Conservation (phyloP, 2,797 vertebrate genomes). For the Thaleichthys pacificus region DNA sequence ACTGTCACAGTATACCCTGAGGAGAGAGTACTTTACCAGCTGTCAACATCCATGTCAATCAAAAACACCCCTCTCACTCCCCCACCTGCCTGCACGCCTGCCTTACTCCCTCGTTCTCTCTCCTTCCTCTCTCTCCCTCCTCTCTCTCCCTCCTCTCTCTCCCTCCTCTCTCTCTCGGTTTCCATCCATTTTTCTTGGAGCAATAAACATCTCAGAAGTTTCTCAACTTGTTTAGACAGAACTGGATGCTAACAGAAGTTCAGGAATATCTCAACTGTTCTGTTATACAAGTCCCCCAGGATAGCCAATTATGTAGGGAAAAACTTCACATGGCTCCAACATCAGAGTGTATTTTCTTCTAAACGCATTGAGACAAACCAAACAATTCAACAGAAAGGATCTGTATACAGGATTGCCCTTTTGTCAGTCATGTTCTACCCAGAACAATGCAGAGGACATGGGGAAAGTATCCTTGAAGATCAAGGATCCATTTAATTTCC, state of each 20-base stretch:
- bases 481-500: not conserved
- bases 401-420: no score
- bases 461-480: not conserved
- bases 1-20: conserved; percentile 27
- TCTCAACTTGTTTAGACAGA: not conserved
- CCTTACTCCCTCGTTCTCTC: not conserved
- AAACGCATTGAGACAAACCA: no score
- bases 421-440: not conserved
- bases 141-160: not conserved
- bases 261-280: not conserved
- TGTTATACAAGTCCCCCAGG: not conserved
- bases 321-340: not conserved
- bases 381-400: no score
- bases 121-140: not conserved
- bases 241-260: not conserved
- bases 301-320: not conserved
- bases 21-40: conserved; percentile 32
- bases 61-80: conserved; percentile 21
- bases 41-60: conserved; percentile 45
- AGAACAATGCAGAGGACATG: not conserved
- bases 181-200: no score
- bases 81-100: conserved; percentile 7
- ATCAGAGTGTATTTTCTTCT: no score
- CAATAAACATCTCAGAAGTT: not conserved
- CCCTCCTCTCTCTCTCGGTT: not conserved